These are phyloP conservation scores for Caiman crocodilus DNA, from an alignment of 2,797 vertebrate genomes.

Conservation along the genomic window DNA sequence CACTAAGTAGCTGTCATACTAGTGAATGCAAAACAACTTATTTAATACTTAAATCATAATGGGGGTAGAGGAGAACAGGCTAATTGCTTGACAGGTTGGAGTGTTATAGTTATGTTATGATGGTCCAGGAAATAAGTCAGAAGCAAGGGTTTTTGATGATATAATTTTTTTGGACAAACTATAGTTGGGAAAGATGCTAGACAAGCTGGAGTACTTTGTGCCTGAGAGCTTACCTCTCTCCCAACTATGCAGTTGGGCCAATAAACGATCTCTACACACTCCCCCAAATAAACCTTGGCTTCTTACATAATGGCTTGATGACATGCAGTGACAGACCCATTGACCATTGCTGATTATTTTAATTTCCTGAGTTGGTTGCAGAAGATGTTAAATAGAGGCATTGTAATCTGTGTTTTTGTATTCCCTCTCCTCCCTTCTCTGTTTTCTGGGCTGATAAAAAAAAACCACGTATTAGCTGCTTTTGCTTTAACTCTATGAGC, in stretches of 20 bases:
- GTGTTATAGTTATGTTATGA: no score
- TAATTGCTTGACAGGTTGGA: neutral
- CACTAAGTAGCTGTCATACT: neutral
- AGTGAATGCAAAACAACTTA: neutral
- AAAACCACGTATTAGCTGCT: no score
- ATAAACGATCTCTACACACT: no score
- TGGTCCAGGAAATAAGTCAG: neutral
- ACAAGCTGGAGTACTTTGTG: no score
- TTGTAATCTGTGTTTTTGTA: neutral
- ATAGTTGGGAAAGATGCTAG: no score
- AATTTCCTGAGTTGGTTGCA: neutral
- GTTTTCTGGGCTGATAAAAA: neutral
- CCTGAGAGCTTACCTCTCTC: no score
- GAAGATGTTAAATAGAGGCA: neutral
- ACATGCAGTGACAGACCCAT: neutral
- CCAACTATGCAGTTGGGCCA: no score
- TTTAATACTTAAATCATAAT: neutral
- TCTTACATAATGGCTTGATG: neutral
- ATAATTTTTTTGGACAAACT: no score
- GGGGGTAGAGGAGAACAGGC: slow-evolving; percentile 28
- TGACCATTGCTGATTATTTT: neutral
- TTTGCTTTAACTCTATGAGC: neutral
- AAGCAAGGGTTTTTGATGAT: no score
- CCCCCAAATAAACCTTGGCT: no score
- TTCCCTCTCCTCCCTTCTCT: neutral